Conservation (phyloP, 2,888 invertebrate genomes). For the Nemapogon koenigi region DNA sequence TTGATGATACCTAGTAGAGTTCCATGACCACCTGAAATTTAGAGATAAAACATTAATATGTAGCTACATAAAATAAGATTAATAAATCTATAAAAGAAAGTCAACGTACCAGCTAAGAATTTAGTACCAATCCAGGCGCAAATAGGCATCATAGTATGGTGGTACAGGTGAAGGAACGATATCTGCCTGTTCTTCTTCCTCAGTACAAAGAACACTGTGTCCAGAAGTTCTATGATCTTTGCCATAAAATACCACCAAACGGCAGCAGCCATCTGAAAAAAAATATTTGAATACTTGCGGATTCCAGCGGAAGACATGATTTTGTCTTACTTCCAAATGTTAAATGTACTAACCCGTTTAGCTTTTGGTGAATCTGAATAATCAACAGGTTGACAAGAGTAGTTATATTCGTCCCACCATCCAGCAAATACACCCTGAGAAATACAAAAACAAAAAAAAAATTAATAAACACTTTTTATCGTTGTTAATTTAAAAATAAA, state of each 20-base stretch:
- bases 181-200: constrained; percentile 90
- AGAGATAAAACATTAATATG: constrained; percentile 16
- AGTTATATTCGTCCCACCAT: constrained; percentile 69
- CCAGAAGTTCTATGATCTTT: constrained; percentile 78
- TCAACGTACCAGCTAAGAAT: constrained; percentile 72
- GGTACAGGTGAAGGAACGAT: constrained; percentile 87
- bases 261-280: constrained; percentile 64
- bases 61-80: constrained; percentile 7
- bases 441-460: neutral
- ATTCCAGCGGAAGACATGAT: too few species aligned
- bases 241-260: constrained; percentile 85
- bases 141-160: constrained; percentile 82
- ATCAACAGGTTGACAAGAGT: constrained; percentile 76
- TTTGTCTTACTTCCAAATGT: too few species aligned
- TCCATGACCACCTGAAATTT: constrained; percentile 80
- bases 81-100: neutral
- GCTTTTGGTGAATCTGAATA: constrained; percentile 65
- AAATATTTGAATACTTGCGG: too few species aligned
- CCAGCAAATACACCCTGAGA: constrained; percentile 54
- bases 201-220: constrained; percentile 88
- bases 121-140: constrained; percentile 82
- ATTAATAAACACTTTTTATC: neutral
- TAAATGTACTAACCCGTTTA: constrained; percentile 67
- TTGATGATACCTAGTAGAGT: constrained; percentile 88
- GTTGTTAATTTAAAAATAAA: neutral